Evolutionary conservation across 2,797 vertebrate species (phyloP).

Genomic region (Mus spretus): DNA sequence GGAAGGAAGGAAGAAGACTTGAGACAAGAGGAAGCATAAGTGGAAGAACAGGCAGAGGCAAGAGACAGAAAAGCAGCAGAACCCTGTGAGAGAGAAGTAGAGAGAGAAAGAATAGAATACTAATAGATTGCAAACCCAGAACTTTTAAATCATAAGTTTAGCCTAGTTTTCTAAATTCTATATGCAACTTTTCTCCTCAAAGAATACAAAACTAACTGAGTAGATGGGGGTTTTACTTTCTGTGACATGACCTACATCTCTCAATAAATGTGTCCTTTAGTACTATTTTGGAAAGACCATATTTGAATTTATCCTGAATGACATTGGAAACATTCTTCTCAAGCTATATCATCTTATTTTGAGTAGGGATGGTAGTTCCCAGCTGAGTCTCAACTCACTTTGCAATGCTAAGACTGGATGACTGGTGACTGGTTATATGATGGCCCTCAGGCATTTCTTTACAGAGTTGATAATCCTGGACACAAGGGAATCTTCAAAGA

Average conservation of each 20-base stretch:
- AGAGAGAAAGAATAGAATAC: background rate
- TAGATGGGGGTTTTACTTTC: constrained; percentile 35
- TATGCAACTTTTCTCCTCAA: background rate
- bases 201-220: constrained; percentile 44
- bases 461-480: constrained; percentile 28
- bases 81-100: background rate
- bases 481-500: constrained; percentile 42
- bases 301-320: constrained; percentile 58
- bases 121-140: background rate
- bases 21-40: background rate
- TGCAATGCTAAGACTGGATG: background rate
- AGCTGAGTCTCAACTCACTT: constrained; percentile 26
- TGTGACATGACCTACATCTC: constrained; percentile 11
- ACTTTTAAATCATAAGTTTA: constrained; percentile 43
- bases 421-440: background rate
- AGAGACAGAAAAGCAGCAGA: background rate
- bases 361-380: background rate
- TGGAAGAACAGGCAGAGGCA: background rate
- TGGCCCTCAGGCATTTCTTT: background rate
- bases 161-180: constrained; percentile 55
- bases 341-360: background rate
- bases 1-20: fast-evolving
- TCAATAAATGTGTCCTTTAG: background rate
- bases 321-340: constrained; percentile 32
- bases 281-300: constrained; percentile 33